These are phyloP conservation scores for Gnathonemus echidnorhynchus DNA, from an alignment of 2,113 vertebrate species.

Conservation along the genomic window DNA sequence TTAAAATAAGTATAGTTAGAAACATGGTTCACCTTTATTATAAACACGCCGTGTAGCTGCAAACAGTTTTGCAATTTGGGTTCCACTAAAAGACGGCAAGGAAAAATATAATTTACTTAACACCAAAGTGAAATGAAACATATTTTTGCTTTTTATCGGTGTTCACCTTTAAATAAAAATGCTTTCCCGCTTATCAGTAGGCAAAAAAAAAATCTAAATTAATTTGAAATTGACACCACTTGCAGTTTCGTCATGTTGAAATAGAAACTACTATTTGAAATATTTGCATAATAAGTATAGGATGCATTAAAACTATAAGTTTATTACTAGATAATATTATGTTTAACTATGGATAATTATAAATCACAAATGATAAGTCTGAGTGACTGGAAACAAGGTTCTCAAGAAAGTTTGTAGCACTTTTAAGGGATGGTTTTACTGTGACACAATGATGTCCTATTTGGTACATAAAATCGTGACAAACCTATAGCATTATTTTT, in stretches of 20 bases:
- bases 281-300: not conserved
- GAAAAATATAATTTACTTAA: too few relatives aligned
- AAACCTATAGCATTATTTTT: not conserved
- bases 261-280: not conserved
- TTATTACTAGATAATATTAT: not conserved
- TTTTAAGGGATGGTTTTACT: constrained; percentile 43
- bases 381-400: not conserved
- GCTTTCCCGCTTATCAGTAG: not conserved
- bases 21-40: constrained; percentile 48
- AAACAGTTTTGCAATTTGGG: constrained; percentile 10
- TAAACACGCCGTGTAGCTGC: constrained; percentile 54
- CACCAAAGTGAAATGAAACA: not conserved
- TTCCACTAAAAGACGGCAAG: constrained; percentile 41
- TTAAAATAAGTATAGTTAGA: constrained; percentile 40
- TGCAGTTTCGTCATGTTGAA: not conserved
- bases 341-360: not conserved
- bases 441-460: constrained; percentile 54
- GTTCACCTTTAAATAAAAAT: not conserved
- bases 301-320: not conserved
- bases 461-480: constrained; percentile 41
- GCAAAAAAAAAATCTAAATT: not conserved
- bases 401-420: constrained; percentile 35
- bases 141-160: not conserved
- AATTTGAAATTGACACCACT: not conserved
- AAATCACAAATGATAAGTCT: not conserved